phyloP scores from a whole-genome alignment of 35 echinoderm and acorn worm genomes.

The Lytechinus pictus region DNA sequence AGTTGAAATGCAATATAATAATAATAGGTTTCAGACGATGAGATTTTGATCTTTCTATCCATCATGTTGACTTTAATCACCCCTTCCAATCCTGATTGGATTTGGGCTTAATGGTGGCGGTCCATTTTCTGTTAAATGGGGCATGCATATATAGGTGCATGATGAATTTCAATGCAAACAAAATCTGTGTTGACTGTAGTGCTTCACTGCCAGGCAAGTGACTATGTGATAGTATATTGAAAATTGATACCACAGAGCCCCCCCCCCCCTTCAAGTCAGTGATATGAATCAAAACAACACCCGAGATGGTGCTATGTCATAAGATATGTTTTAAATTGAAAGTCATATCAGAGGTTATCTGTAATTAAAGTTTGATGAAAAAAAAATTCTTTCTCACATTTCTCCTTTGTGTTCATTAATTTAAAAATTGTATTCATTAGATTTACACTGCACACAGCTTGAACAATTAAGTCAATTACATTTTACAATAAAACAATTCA shows the following conservation, averaged over 20 bases:
- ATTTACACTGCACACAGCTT: too few species aligned
- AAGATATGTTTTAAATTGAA: background rate
- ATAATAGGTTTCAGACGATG: background rate
- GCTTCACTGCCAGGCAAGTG: background rate
- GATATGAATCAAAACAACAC: background rate
- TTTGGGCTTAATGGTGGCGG: background rate
- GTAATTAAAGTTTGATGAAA: too few species aligned
- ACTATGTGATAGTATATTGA: background rate
- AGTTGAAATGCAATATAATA: background rate
- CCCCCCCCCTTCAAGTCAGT: background rate
- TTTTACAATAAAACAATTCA: too few species aligned
- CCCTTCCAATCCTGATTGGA: background rate
- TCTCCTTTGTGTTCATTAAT: background rate
- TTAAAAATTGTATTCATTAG: background rate
- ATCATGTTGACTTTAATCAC: background rate
- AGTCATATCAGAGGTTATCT: background rate
- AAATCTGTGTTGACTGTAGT: background rate
- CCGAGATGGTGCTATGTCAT: background rate
- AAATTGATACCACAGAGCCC: background rate
- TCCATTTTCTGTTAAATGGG: constrained; percentile 13
- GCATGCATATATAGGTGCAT: background rate
- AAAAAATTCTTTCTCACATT: too few species aligned
- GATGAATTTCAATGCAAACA: constrained; percentile 12
- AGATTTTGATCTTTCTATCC: background rate
- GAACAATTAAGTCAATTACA: too few species aligned